Conservation (phyloP, 2,113 vertebrate species). For the Prietella phreatophila region DNA sequence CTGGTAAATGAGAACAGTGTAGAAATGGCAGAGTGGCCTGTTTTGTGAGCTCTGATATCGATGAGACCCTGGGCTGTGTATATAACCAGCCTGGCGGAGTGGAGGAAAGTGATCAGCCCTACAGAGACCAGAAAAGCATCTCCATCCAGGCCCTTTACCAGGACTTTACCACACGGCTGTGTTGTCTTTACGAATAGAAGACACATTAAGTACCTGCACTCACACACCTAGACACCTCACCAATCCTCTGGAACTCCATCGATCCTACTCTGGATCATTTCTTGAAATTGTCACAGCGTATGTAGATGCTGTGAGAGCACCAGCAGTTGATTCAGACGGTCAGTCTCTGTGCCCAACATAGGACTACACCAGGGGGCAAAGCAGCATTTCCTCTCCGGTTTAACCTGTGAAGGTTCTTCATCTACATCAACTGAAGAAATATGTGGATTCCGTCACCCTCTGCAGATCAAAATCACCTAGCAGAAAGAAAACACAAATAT, state of each 20-base stretch:
- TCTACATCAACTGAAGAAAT: slow-evolving; percentile 91
- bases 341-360: neutral
- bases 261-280: neutral
- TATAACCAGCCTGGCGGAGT: slow-evolving; percentile 44
- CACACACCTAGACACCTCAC: neutral
- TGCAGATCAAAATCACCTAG: slow-evolving; percentile 84
- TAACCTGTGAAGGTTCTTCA: neutral
- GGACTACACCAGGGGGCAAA: neutral
- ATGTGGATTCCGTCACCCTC: slow-evolving; percentile 84
- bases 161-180: neutral
- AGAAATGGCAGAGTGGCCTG: slow-evolving; percentile 39
- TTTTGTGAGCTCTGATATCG: slow-evolving; percentile 33
- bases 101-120: slow-evolving; percentile 18
- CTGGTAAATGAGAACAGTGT: slow-evolving; percentile 28
- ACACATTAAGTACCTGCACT: neutral
- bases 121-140: slow-evolving; percentile 1
- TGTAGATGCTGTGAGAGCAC: neutral
- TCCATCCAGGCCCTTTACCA: neutral
- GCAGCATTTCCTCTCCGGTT: neutral
- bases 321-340: neutral
- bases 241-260: neutral
- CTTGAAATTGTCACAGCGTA: neutral
- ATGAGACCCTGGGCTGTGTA: slow-evolving; percentile 40
- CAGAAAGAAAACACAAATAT: slow-evolving; percentile 14
- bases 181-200: slow-evolving; percentile 34